Conservation (phyloP, 2,888 invertebrate species). For the Anarsia innoxiella region DNA sequence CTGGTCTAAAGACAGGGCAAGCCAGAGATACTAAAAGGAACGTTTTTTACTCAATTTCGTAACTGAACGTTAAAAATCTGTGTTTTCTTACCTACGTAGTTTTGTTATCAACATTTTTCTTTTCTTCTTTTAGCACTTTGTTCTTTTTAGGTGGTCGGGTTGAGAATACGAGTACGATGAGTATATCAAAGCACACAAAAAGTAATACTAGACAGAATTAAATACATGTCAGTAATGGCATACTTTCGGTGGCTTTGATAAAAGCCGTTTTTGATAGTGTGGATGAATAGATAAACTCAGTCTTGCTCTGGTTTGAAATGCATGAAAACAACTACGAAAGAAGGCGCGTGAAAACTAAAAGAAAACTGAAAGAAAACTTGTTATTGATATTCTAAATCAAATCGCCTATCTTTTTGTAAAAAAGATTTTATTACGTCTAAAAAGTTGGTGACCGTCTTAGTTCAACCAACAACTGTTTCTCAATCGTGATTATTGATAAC, state of each 20-base stretch:
- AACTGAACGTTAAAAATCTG: too few relatives aligned
- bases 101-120: too few relatives aligned
- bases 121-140: too few relatives aligned
- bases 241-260: constrained; percentile 4
- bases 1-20: too few relatives aligned
- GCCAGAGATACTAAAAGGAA: too few relatives aligned
- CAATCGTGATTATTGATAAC: constrained; percentile 7
- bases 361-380: neutral
- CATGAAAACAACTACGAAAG: neutral
- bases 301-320: neutral
- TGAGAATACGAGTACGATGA: too few relatives aligned
- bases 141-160: too few relatives aligned
- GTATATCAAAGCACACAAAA: neutral
- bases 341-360: neutral
- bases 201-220: neutral
- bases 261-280: constrained; percentile 2
- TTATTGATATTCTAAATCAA: neutral
- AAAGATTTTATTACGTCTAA: constrained; percentile 6
- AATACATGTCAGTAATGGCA: neutral
- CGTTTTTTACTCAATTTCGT: too few relatives aligned
- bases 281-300: too few relatives aligned
- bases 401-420: neutral
- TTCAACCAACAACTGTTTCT: constrained; percentile 7
- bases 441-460: constrained; percentile 8
- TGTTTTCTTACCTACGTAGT: too few relatives aligned